Evolutionary conservation across 2,113 vertebrate genomes (phyloP).

Genomic region (Tor tambroides): DNA sequence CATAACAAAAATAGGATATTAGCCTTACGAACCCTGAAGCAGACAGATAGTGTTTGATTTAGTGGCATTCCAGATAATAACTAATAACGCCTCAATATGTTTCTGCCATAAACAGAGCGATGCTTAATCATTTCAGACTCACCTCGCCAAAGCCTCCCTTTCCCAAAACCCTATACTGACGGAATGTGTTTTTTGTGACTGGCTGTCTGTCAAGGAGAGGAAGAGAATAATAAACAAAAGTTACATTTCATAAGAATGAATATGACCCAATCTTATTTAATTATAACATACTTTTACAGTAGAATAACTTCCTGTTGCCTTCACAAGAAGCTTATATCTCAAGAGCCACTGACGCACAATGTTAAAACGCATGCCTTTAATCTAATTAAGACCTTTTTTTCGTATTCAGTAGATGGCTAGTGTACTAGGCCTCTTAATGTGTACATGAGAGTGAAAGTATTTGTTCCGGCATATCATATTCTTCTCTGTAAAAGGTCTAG

Average conservation of each 20-base stretch:
- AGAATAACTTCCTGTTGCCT: conserved; percentile 9
- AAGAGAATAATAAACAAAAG: conserved; percentile 20
- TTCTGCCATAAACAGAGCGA: neutral
- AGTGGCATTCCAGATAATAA: conserved; percentile 12
- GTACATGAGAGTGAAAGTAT: neutral
- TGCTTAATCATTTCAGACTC: conserved; percentile 61
- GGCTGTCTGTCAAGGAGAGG: conserved; percentile 80
- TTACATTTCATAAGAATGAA: neutral
- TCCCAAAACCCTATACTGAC: conserved; percentile 95
- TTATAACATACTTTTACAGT: neutral
- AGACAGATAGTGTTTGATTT: neutral
- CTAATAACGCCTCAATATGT: neutral
- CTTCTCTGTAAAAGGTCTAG: conserved; percentile 7
- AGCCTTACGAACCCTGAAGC: neutral
- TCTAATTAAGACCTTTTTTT: neutral
- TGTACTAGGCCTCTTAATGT: neutral
- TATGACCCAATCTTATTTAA: neutral
- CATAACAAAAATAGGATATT: neutral
- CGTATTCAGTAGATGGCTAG: neutral
- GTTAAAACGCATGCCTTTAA: neutral
- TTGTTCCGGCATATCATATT: neutral
- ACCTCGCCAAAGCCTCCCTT: conserved; percentile 99
- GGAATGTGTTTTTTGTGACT: conserved; percentile 95
- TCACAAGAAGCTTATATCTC: neutral
- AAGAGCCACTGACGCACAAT: neutral